These are phyloP conservation scores for Gonocerus acuteangulatus DNA, from an alignment of 2,888 invertebrate species.

Conservation along the genomic window DNA sequence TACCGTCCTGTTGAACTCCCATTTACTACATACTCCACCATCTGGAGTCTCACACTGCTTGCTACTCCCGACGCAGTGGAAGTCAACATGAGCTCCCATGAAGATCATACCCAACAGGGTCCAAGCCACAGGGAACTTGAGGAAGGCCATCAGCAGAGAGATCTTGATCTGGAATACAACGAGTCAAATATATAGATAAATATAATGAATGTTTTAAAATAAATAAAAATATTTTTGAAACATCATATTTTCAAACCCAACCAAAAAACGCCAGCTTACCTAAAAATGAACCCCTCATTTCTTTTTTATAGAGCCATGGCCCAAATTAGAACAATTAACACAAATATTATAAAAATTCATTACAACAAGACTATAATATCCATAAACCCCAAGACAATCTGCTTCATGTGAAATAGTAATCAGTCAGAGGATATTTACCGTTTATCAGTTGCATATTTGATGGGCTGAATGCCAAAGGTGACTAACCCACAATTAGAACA, in stretches of 20 bases:
- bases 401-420: too few species aligned
- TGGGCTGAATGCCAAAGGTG: too few species aligned
- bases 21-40: conserved; percentile 36
- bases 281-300: too few species aligned
- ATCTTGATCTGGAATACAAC: conserved; percentile 56
- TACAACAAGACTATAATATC: too few species aligned
- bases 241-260: not conserved
- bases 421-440: too few species aligned
- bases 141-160: conserved; percentile 58
- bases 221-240: not conserved
- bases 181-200: not conserved
- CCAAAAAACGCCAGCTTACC: too few species aligned
- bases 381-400: too few species aligned
- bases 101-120: conserved; percentile 72
- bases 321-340: too few species aligned
- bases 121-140: conserved; percentile 74
- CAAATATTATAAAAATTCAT: too few species aligned
- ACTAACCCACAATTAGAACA: too few species aligned
- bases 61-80: conserved; percentile 45
- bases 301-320: too few species aligned
- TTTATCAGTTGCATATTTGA: too few species aligned
- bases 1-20: conserved; percentile 55
- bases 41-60: conserved; percentile 29
- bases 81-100: conserved; percentile 59
- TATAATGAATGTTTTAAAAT: not conserved